phyloP scores from a whole-genome alignment of 2,797 vertebrate species.

The Salarias fasciatus region DNA sequence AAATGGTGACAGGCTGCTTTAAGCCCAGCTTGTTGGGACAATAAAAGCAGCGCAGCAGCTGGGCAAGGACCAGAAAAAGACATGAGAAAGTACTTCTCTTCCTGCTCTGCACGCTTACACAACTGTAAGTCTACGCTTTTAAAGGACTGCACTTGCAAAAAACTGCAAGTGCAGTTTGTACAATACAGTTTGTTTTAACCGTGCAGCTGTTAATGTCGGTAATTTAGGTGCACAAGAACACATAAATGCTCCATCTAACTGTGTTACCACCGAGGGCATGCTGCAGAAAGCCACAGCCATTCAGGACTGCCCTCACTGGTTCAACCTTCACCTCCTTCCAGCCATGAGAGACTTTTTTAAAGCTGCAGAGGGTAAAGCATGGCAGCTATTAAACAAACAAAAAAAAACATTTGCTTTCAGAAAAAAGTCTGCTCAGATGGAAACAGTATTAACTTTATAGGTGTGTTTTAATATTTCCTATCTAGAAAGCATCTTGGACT shows the following conservation, averaged over 20 bases:
- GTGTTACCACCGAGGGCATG: no score
- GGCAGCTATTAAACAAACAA: constrained; percentile 2
- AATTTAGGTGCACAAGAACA: constrained; percentile 25
- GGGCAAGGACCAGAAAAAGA: constrained; percentile 7
- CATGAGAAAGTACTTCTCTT: background rate
- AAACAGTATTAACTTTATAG: constrained; percentile 14
- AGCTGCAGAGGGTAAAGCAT: constrained; percentile 8
- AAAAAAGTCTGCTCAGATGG: background rate
- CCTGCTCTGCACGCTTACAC: background rate
- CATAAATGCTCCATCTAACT: constrained; percentile 56
- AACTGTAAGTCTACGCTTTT: background rate
- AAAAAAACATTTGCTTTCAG: background rate
- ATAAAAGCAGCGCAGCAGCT: constrained; percentile 66
- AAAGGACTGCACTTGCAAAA: no score
- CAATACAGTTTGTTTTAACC: no score
- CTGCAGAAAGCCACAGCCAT: constrained; percentile 61
- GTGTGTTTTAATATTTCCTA: constrained; percentile 34
- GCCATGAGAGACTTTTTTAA: background rate
- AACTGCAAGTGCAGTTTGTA: no score
- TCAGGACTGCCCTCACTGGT: constrained; percentile 10
- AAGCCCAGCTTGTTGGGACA: constrained; percentile 54
- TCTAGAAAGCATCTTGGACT: constrained; percentile 36
- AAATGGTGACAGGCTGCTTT: constrained; percentile 65
- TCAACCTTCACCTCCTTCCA: constrained; percentile 20
- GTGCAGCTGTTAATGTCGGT: background rate